Conservation (phyloP, 2,797 vertebrate genomes). For the Anas acuta region DNA sequence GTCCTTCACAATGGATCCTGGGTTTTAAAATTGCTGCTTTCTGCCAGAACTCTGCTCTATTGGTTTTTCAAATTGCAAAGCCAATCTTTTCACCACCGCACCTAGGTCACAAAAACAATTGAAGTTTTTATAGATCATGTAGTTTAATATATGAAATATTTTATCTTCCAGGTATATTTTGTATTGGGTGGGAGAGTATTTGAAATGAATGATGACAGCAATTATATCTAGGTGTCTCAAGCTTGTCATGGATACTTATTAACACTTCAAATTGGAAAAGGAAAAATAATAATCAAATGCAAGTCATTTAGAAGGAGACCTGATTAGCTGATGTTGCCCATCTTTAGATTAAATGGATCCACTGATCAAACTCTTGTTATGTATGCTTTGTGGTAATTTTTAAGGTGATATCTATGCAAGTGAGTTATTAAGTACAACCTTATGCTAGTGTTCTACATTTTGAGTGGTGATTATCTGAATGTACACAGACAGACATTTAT, state of each 20-base stretch:
- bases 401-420: neutral
- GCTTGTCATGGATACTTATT: neutral
- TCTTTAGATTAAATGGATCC: neutral
- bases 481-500: neutral
- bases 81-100: neutral
- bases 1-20: neutral
- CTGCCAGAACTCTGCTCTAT: neutral
- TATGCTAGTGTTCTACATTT: neutral
- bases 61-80: neutral
- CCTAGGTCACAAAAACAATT: neutral
- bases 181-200: neutral
- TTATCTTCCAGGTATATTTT: neutral
- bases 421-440: neutral
- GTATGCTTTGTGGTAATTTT: neutral
- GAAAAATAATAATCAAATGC: neutral
- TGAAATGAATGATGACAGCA: neutral
- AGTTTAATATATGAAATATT: neutral
- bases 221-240: neutral
- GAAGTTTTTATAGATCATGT: neutral
- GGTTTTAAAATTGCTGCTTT: conserved; percentile 16
- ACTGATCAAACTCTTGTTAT: neutral
- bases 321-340: neutral
- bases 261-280: neutral
- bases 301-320: neutral
- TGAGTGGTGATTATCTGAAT: neutral